These are phyloP conservation scores for Virgularia gustaviana DNA, from an alignment of 92 coral and sea anemone species.

Conservation along the genomic window DNA sequence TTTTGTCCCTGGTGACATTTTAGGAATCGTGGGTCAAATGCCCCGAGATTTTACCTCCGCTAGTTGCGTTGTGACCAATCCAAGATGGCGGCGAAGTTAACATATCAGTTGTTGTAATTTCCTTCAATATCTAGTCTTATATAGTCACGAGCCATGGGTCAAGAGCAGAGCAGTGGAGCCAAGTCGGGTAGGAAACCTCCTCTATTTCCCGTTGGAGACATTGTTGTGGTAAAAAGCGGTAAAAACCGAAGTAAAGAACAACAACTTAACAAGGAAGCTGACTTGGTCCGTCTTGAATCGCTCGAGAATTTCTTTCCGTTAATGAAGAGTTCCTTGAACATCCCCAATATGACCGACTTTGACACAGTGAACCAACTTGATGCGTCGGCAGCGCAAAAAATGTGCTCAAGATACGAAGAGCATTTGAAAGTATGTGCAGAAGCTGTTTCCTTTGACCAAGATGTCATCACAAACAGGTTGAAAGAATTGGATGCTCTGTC, in stretches of 20 bases:
- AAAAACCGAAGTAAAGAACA: constrained; percentile 43
- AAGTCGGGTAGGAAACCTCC: constrained; percentile 43
- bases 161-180: constrained; percentile 74
- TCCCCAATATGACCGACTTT: constrained; percentile 57
- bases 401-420: constrained; percentile 67
- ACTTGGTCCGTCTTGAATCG: constrained; percentile 54
- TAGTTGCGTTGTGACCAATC: too few species aligned
- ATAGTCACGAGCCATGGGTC: constrained; percentile 91
- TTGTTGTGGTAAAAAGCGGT: constrained; percentile 75
- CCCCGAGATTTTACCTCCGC: too few species aligned
- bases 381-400: constrained; percentile 48
- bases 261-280: constrained; percentile 61
- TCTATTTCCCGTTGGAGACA: constrained; percentile 70
- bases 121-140: too few species aligned
- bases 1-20: too few species aligned
- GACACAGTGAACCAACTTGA: constrained; percentile 71
- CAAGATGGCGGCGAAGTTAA: too few species aligned
- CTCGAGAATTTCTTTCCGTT: constrained; percentile 66
- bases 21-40: too few species aligned
- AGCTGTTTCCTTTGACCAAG: constrained; percentile 93
- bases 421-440: constrained; percentile 91
- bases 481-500: constrained; percentile 77
- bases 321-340: constrained; percentile 66
- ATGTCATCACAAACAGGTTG: constrained; percentile 71
- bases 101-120: too few species aligned